Evolutionary conservation across 2,113 vertebrate genomes (phyloP), one percentile per base, ranked within the genome.

Genomic region (Corythornis vintsioides): DNA sequence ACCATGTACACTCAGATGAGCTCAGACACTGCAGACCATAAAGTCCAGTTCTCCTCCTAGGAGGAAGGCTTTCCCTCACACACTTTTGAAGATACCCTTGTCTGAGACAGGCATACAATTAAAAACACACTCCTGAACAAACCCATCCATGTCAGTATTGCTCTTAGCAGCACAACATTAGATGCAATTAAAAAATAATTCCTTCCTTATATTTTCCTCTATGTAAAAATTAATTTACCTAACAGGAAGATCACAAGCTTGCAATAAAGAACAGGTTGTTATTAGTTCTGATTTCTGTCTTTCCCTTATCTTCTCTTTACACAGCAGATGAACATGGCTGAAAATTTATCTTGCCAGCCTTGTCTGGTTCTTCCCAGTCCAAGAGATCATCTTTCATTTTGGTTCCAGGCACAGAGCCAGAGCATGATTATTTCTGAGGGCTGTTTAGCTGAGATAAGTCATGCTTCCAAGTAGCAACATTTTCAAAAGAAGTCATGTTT

Each of bases 381-480:
- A 84, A 84, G 15, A 89, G 75, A 82, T 47, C 79, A 43, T 38
- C 71, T 84, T 89, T 90, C 38, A 79, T 57, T 86, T 60, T 42
- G 73, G 73, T 82, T 65, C 59, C 38, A 80, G 92, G 94, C 92
- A 35, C 6, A 10, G 25, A 91, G 92, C 88, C 86, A 92, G 78
- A 15, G 33, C 11, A 76, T 29, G 74, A 92, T 87, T 22, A 31
- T 20, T 76, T 93, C 42, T 71, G 73, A 90, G 85, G 71, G 42
- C 71, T 92, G 71, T 53, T 92, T 89, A 65, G 50, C 52, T 7
- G 19, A 90, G 96, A 92, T 94, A 94, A 92, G 63, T 94, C 47
- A 59, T 83, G 81, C 80, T 78, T 92, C 77, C 66, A 89, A 82
- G 55, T 83, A 65, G 66, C 17, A 79, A 55, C 13, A 38, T 61